A percentile compares a stretch with the other conserved stretches of the same genome.
Conservation (phyloP, 2,797 vertebrate species). For the Peromyscus aztecus region DNA sequence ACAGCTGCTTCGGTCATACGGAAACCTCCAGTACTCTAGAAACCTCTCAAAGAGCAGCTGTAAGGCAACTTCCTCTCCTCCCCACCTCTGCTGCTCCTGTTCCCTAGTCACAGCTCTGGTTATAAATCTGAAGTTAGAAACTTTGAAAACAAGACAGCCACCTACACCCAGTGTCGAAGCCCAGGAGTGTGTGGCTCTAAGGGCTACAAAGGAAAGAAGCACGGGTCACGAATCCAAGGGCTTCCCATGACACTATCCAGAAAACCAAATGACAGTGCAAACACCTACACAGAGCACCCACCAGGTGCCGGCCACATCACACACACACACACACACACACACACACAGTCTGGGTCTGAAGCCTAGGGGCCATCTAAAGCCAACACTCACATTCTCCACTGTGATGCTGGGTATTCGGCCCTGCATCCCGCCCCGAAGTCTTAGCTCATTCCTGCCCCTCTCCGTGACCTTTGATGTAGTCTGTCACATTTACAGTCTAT, state of each 20-base stretch:
- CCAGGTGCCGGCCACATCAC: neutral
- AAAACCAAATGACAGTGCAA: neutral
- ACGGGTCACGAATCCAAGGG: constrained; percentile 1
- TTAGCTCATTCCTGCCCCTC: neutral
- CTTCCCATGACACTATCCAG: neutral
- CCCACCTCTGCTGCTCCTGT: neutral
- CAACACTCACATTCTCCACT: neutral
- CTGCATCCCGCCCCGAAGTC: neutral
- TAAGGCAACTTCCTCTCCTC: constrained; percentile 49
- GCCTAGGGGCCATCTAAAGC: neutral
- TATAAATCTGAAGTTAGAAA: constrained; percentile 42
- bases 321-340: neutral
- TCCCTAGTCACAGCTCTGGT: neutral
- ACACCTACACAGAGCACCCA: constrained; percentile 8
- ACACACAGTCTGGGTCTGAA: neutral
- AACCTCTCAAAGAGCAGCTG: constrained; percentile 71
- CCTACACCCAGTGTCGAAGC: neutral
- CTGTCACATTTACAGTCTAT: neutral
- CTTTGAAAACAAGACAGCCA: constrained; percentile 23
- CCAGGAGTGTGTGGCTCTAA: neutral
- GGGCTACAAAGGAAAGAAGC: constrained; percentile 16
- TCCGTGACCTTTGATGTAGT: neutral
- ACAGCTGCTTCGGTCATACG: constrained; percentile 68
- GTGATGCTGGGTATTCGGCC: neutral
- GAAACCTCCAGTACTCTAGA: constrained; percentile 67